Conservation (phyloP, 2,797 vertebrate genomes). For the Acanthis flammea region DNA sequence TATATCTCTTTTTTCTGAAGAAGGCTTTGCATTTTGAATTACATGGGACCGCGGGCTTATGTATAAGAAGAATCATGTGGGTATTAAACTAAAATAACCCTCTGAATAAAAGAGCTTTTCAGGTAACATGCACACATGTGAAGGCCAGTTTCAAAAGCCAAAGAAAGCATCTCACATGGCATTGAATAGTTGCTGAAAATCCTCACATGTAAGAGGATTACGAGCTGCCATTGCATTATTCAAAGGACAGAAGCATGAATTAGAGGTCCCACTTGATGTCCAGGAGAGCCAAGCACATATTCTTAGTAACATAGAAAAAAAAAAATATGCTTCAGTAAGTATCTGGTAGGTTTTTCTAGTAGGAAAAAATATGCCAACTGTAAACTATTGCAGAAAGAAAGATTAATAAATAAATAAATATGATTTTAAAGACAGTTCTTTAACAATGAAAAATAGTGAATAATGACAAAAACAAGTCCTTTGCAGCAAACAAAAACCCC, state of each 20-base stretch:
- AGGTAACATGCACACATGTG: neutral
- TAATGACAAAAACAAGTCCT: neutral
- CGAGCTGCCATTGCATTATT: conserved; percentile 25
- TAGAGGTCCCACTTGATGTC: conserved; percentile 22
- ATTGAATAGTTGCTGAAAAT: conserved; percentile 36
- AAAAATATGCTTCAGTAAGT: neutral
- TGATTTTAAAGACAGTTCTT: neutral
- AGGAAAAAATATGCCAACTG: neutral
- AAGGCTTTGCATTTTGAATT: conserved; percentile 19
- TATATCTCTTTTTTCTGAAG: neutral
- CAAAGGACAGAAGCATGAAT: conserved; percentile 35
- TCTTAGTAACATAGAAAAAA: neutral
- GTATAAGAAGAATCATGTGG: neutral
- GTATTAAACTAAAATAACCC: neutral
- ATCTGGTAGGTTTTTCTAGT: neutral
- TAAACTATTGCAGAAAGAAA: neutral
- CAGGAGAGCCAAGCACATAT: neutral
- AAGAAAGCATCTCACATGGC: neutral
- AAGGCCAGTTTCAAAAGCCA: conserved; percentile 17
- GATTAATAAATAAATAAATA: neutral
- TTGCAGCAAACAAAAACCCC: neutral
- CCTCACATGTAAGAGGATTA: conserved; percentile 31
- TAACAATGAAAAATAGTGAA: neutral
- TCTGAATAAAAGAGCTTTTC: neutral
- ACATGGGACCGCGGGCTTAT: neutral